Conservation (phyloP, 2,888 invertebrate species). For the Adelognathus sp. region DNA sequence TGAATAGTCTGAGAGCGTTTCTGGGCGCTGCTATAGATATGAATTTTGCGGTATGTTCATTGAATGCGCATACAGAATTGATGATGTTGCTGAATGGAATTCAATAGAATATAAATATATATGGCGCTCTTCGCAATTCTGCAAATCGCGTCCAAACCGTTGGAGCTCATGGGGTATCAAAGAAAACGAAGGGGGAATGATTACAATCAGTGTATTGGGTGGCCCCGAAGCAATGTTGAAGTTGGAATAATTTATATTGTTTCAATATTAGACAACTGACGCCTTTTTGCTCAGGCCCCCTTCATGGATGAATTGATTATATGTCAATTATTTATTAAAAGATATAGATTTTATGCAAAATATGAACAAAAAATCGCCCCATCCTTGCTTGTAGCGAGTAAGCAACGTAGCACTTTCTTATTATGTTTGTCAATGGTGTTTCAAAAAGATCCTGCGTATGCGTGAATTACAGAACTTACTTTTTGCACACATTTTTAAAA, state of each 20-base stretch:
- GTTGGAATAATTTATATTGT: conserved; percentile 72
- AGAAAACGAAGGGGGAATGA: conserved; percentile 74
- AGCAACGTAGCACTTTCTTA: too few species aligned
- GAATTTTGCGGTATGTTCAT: conserved; percentile 38
- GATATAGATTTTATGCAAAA: conserved; percentile 58
- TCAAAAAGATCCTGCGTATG: too few species aligned
- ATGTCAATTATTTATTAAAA: conserved; percentile 80
- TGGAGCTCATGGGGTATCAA: conserved; percentile 63
- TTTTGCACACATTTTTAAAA: too few species aligned
- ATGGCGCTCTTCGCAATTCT: conserved; percentile 55
- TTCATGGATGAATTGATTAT: conserved; percentile 78
- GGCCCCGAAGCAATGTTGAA: conserved; percentile 77
- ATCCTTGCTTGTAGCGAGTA: too few species aligned
- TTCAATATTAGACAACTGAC: conserved; percentile 69
- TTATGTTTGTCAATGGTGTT: too few species aligned
- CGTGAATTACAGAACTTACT: too few species aligned
- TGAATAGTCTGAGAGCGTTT: conserved; percentile 52
- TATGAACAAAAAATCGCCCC: too few species aligned
- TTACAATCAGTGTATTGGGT: conserved; percentile 78
- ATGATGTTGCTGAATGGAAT: conserved; percentile 60
- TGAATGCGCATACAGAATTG: conserved; percentile 48
- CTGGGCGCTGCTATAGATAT: conserved; percentile 21
- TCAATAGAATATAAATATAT: conserved; percentile 55
- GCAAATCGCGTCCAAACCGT: conserved; percentile 10
- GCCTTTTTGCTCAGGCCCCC: conserved; percentile 76